phyloP scores from a whole-genome alignment of 2,888 invertebrate genomes.

The Lepidochitona cinerea region DNA sequence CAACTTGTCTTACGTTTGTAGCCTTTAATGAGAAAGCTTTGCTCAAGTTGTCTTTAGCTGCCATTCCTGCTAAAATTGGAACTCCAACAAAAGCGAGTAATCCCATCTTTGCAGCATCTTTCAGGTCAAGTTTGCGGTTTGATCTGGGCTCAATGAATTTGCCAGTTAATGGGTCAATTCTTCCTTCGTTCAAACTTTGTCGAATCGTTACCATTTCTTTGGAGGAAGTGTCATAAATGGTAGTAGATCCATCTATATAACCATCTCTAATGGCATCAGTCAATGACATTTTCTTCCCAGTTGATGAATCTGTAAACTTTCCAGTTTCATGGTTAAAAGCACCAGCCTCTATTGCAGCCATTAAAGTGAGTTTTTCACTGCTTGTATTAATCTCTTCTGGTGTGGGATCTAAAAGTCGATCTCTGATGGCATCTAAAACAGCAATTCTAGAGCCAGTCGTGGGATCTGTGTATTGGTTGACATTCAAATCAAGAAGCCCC shows the following conservation, averaged over 20 bases:
- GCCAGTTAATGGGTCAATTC: constrained; percentile 78
- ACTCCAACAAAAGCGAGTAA: constrained; percentile 89
- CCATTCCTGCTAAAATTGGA: constrained; percentile 41
- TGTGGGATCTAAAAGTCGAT: constrained; percentile 47
- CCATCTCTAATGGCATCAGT: constrained; percentile 51
- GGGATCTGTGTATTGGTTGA: constrained; percentile 67
- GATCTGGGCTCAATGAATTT: constrained; percentile 81
- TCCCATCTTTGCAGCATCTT: constrained; percentile 78
- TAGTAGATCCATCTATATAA: constrained; percentile 49
- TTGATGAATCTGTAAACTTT: constrained; percentile 85
- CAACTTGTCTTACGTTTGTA: constrained; percentile 37
- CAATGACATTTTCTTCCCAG: constrained; percentile 80
- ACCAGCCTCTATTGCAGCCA: constrained; percentile 81
- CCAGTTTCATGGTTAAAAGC: constrained; percentile 88
- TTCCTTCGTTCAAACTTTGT: constrained; percentile 73
- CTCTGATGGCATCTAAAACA: constrained; percentile 87
- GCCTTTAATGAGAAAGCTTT: constrained; percentile 33
- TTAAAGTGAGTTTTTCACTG: constrained; percentile 35
- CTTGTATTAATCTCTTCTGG: constrained; percentile 9
- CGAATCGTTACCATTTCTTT: constrained; percentile 80
- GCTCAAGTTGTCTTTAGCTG: constrained; percentile 1
- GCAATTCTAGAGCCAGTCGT: constrained; percentile 82
- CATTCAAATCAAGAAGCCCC: constrained; percentile 78
- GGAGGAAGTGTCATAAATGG: constrained; percentile 72
- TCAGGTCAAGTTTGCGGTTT: constrained; percentile 79